Evolutionary conservation across 2,113 vertebrate species (phyloP), one percentile per base, ranked within the genome.

Genomic region (Kryptolebias marmoratus): DNA sequence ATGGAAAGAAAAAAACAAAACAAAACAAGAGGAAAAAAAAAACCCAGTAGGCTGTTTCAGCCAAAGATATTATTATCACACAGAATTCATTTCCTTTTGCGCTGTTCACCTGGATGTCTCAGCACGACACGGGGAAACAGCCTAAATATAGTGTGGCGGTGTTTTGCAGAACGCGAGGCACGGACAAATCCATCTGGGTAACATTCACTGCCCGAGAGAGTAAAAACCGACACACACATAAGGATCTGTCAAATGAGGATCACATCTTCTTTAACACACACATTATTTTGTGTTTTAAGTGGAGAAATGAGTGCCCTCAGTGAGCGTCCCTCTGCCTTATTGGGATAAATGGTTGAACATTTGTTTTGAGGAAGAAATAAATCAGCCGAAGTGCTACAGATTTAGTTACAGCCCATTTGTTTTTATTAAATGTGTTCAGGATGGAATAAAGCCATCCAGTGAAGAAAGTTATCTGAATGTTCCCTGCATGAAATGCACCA

Each of bases 61-160:
- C 65, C 80, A 69, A 56, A 71, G 61, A 73, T 82, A 70, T 85
- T 81, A 75, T 73, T 77, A 85, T 76, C 77, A 64, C 68, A 81
- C 64, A 63, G 63, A 81, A 72, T 78, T 74, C 15, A 81, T 79
- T 77, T 82, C 64, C 67, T 42, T 36, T 73, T 36, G 52, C 36
- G 16, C 77, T 32, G 12, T 72, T 88, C 85, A 85, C 67, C 82
- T 77, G 74, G 66, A 71, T 48, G 61, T 64, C 85, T 79, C 77
- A 59, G 62, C 62, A 64, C 64, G 83, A 74, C 53, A 74, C 44
- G 18, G 53, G 59, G 58, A 85, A 85, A 64, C n/a, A 32, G 18
- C 11, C 63, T 80, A 86, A 70, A 74, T 78, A 68, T 85, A 79
- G 77, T 48, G 49, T 7, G 0, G 28, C 8, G 44, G 54, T 73